A percentile compares a stretch with the other conserved stretches of the same genome.
Conservation (phyloP, 2,888 invertebrate species). For the Marronus borbonicus region DNA sequence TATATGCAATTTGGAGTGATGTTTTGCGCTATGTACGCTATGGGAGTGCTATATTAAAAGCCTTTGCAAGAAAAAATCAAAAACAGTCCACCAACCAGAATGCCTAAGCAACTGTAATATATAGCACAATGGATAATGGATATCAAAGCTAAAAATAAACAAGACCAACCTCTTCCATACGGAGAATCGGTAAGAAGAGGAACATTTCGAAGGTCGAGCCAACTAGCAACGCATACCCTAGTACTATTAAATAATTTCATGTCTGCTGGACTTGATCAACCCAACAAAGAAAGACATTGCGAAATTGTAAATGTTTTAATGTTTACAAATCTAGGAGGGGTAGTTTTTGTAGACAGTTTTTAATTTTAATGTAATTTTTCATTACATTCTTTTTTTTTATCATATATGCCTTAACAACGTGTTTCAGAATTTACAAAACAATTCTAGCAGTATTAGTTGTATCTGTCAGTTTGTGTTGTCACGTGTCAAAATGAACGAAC, state of each 20-base stretch:
- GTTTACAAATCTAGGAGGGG: background rate
- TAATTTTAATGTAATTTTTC: no score
- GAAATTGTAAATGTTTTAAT: constrained; percentile 14
- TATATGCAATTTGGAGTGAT: background rate
- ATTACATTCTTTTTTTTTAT: no score
- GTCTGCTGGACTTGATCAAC: background rate
- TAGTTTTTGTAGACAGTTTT: no score
- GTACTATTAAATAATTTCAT: constrained; percentile 10
- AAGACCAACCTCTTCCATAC: constrained; percentile 6
- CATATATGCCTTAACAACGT: no score
- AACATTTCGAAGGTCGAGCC: constrained; percentile 6
- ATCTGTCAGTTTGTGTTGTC: no score
- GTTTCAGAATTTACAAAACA: no score
- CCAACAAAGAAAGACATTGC: background rate
- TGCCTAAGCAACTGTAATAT: constrained; percentile 11
- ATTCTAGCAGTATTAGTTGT: no score
- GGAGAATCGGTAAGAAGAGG: constrained; percentile 19
- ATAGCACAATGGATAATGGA: background rate
- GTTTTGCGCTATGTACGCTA: background rate
- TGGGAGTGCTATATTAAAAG: background rate
- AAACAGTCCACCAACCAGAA: background rate
- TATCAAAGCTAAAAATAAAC: constrained; percentile 25
- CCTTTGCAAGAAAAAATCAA: background rate
- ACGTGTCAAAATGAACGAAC: no score
- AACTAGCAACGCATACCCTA: background rate